Evolutionary conservation across 2,888 invertebrate genomes (phyloP).

Genomic region (Ochropleura plecta): DNA sequence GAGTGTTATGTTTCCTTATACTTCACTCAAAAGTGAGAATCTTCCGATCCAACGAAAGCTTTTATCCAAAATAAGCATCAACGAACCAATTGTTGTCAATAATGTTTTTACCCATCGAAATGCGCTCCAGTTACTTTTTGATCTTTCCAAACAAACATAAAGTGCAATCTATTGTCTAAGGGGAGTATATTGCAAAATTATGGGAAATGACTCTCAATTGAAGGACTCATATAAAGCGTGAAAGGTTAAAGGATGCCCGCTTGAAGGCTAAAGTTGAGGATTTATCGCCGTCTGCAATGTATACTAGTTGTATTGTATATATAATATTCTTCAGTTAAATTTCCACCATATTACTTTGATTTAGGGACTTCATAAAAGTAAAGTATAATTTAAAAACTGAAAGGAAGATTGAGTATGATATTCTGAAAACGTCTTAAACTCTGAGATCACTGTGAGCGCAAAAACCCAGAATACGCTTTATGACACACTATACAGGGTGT

Average conservation of each 20-base stretch:
- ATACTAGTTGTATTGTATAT: constrained; percentile 33
- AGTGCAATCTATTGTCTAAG: constrained; percentile 9
- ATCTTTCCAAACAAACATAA: not conserved
- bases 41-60: not conserved
- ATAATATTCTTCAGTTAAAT: not conserved
- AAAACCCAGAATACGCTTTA: not conserved
- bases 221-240: constrained; percentile 63
- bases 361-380: not conserved
- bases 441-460: not conserved
- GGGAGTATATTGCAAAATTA: constrained; percentile 67
- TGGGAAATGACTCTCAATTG: constrained; percentile 71
- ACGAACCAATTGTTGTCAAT: too few species aligned
- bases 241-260: constrained; percentile 73
- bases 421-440: too few species aligned
- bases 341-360: not conserved
- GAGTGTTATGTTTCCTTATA: not conserved
- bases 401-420: not conserved
- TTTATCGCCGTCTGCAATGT: constrained; percentile 57
- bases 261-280: constrained; percentile 56
- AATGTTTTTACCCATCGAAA: too few species aligned
- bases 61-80: too few species aligned
- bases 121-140: too few species aligned
- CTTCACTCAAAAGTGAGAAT: not conserved
- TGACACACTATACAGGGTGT: too few species aligned
- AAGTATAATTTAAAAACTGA: not conserved